Percentiles rank a stretch among this genome's conserved stretches.
These are phyloP conservation scores for Perca flavescens DNA, from an alignment of 2,113 vertebrate species.

Conservation along the genomic window DNA sequence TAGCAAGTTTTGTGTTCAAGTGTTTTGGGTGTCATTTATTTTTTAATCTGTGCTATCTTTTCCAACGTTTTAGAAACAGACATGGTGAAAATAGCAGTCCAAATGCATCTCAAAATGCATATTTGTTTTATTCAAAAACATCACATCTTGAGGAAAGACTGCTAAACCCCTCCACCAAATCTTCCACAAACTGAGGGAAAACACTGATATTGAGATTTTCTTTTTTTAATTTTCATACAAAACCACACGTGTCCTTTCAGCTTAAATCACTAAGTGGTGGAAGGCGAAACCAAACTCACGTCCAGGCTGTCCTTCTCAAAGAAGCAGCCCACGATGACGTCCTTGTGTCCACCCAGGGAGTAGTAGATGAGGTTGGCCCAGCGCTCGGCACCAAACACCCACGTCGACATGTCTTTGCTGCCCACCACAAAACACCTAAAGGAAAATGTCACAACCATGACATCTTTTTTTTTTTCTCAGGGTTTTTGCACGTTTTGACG, in stretches of 20 bases:
- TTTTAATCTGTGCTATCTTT: no score
- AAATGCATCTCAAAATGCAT: no score
- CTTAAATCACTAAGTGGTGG: background rate
- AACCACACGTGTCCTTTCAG: background rate
- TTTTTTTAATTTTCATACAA: no score
- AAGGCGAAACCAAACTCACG: conserved; percentile 81
- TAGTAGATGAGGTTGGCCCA: conserved; percentile 98
- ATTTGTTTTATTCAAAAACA: no score
- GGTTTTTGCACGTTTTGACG: background rate
- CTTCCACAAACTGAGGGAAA: no score
- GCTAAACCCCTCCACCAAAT: no score
- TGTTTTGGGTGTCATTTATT: no score
- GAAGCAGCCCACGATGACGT: conserved; percentile 93
- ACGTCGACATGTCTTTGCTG: conserved; percentile 96
- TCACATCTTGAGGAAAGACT: no score
- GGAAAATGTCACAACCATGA: background rate
- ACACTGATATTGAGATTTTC: background rate
- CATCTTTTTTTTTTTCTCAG: background rate
- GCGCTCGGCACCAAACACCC: conserved; percentile 97
- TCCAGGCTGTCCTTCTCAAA: conserved; percentile 95
- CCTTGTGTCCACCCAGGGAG: conserved; percentile 94
- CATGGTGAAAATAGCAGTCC: no score
- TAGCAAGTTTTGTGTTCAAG: no score
- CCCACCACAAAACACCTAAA: conserved; percentile 94
- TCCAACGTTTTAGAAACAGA: no score